Evolutionary conservation across 2,113 vertebrate genomes (phyloP), one percentile per base, ranked within the genome.

Genomic region (Grus americana): DNA sequence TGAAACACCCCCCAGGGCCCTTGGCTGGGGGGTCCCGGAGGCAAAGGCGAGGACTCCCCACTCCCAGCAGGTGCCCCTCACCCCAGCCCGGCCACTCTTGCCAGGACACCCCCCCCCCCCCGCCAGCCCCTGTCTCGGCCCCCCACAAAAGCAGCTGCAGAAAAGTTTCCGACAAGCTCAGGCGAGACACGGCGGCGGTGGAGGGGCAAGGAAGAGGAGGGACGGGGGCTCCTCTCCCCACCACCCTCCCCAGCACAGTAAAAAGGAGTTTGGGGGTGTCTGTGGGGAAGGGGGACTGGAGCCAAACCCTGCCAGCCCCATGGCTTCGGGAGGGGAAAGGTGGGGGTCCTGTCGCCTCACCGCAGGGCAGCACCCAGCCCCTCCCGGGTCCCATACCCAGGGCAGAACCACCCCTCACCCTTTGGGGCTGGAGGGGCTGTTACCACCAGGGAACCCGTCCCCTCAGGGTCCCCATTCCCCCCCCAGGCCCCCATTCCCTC

Each of bases 21-120:
- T 38, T 3, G 62, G 23, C 17, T 0, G 0, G 34, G 44, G 44
- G 15, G 4, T 30, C 47, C 4, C 4, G 16, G 0, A 0, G 40
- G 22, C 4, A 1, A 83, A 38, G 10, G 8, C 1, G 1, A 80
- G 40, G 26, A 57, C 7, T 5, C 32, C 24, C 30, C 5, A 3
- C 58, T 47, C 11, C 42, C 4, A 0, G 50, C 34, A 58, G 8
- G 2, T 70, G 8, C 40, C 46, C 59, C 30, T 38, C 0, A 1
- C 24, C 67, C 65, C 79, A 57, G n/a, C 61, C 14, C 5, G 2
- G 17, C 30, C 12, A 3, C 34, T 11, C 76, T 62, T 13, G 22
- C 47, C 79, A 50, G 32, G 38, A 80, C 7, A 23, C 24, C 24
- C 27, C 11, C 1, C 0, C 38, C 24, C 24, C 24, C 27, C 11